Evolutionary conservation across 2,113 vertebrate genomes (phyloP).

Genomic region (Microcebus lehilahytsara): DNA sequence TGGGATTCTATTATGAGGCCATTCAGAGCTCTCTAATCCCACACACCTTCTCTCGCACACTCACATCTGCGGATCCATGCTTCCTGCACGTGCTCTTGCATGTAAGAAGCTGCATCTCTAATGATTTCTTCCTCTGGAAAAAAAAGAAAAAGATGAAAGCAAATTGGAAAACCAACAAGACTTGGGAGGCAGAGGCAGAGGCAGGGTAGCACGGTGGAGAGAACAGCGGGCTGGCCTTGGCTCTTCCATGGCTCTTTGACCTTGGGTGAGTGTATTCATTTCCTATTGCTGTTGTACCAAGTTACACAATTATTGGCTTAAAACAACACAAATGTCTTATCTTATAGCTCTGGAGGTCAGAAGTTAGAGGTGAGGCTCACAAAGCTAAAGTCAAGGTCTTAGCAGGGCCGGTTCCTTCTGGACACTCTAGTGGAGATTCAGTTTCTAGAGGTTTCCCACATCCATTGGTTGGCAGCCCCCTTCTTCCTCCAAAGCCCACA

Average conservation of each 20-base stretch:
- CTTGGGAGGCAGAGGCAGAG: not conserved
- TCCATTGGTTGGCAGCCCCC: not conserved
- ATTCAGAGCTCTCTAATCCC: slow-evolving; percentile 74
- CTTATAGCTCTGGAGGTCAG: not conserved
- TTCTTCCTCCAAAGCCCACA: not conserved
- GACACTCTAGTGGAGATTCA: too few relatives aligned
- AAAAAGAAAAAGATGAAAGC: not conserved
- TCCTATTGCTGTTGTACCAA: not conserved
- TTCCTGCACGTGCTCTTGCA: not conserved
- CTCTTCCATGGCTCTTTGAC: not conserved
- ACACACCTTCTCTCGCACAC: not conserved
- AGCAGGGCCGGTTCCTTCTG: not conserved
- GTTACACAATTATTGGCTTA: not conserved
- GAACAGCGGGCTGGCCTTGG: not conserved
- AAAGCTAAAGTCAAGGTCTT: not conserved
- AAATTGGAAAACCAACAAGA: slow-evolving; percentile 38
- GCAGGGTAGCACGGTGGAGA: not conserved
- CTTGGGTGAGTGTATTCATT: not conserved
- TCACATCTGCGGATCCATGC: not conserved
- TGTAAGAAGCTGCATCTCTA: slow-evolving; percentile 8
- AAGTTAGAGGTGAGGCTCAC: not conserved
- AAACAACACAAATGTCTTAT: not conserved
- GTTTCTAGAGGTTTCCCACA: not conserved
- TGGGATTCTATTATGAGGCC: slow-evolving; percentile 73
- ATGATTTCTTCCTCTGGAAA: slow-evolving; percentile 31